Evolutionary conservation across 2,797 vertebrate species (phyloP).

Genomic region (Leucoraja ocellata): DNA sequence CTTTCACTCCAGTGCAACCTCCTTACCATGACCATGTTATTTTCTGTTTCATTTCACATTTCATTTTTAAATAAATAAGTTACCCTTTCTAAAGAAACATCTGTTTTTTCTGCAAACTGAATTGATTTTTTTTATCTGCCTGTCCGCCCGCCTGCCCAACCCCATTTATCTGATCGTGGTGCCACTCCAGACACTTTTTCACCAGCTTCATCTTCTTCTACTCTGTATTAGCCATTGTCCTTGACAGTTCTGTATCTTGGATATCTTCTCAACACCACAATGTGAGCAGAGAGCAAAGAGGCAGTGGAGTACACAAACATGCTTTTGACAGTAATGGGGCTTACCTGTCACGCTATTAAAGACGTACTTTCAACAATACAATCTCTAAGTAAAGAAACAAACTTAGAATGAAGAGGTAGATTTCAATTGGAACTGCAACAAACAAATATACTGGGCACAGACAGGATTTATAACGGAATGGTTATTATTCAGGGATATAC

Average conservation of each 20-base stretch:
- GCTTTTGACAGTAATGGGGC: not conserved
- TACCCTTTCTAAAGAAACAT: not conserved
- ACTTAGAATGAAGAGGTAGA: conserved; percentile 7
- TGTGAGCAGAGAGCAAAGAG: not conserved
- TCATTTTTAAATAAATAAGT: not conserved
- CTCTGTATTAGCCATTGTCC: not conserved
- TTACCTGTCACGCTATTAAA: not conserved
- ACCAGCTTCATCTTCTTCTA: not conserved
- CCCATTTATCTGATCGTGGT: not conserved
- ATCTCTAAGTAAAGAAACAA: not conserved
- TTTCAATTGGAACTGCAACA: not conserved
- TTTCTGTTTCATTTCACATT: not conserved
- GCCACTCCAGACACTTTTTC: not conserved
- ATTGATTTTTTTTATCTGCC: not conserved
- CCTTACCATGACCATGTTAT: not conserved
- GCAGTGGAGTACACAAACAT: not conserved
- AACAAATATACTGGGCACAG: not conserved
- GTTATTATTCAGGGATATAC: not conserved
- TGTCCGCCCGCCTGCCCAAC: not conserved
- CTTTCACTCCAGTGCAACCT: not conserved
- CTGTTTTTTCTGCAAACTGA: not conserved
- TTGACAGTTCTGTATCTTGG: not conserved
- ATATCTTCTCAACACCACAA: not conserved
- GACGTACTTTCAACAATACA: not conserved
- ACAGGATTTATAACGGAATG: not conserved